A percentile compares a stretch with the other conserved stretches of the same genome.
Evolutionary conservation across 2,888 invertebrate species (phyloP).

Genomic region (Pristionchus arcanus): DNA sequence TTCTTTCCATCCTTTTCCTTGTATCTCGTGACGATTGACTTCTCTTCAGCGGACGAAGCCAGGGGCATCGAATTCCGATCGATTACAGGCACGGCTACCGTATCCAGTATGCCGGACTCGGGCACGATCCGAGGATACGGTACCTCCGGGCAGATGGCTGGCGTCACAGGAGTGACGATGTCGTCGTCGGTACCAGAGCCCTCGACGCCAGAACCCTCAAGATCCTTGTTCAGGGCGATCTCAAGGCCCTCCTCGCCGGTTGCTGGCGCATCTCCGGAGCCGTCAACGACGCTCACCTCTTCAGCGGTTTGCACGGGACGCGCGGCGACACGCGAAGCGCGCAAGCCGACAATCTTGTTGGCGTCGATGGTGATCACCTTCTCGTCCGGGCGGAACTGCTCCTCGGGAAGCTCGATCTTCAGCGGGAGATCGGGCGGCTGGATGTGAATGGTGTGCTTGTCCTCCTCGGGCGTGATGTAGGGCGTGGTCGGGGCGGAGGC

Average conservation of each 20-base stretch:
- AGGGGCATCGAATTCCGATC: background rate
- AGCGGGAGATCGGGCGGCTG: conserved; percentile 50
- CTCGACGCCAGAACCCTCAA: conserved; percentile 22
- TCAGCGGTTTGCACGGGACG: background rate
- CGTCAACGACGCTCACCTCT: background rate
- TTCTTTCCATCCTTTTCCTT: conserved; percentile 7
- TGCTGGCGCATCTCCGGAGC: conserved; percentile 35
- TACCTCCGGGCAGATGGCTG: conserved; percentile 1
- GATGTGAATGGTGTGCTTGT: conserved; percentile 53
- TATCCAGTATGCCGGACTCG: background rate
- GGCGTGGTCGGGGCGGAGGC: background rate
- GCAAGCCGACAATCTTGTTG: conserved; percentile 36
- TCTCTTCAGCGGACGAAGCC: conserved; percentile 3
- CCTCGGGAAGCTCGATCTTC: conserved; percentile 10
- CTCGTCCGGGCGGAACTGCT: conserved; percentile 30
- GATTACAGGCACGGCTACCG: conserved; percentile 10
- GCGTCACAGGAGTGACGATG: background rate
- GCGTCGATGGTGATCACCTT: conserved; percentile 38
- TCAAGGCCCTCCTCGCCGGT: conserved; percentile 3
- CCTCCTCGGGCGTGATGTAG: conserved; percentile 29
- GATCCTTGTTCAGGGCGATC: background rate
- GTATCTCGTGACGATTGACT: background rate
- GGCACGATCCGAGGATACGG: conserved; percentile 6
- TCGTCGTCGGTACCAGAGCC: background rate
- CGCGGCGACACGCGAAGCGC: conserved; percentile 25